Base-by-base conservation (phyloP, 2,113 vertebrate genomes). In the Entelurus aequoreus region DNA sequence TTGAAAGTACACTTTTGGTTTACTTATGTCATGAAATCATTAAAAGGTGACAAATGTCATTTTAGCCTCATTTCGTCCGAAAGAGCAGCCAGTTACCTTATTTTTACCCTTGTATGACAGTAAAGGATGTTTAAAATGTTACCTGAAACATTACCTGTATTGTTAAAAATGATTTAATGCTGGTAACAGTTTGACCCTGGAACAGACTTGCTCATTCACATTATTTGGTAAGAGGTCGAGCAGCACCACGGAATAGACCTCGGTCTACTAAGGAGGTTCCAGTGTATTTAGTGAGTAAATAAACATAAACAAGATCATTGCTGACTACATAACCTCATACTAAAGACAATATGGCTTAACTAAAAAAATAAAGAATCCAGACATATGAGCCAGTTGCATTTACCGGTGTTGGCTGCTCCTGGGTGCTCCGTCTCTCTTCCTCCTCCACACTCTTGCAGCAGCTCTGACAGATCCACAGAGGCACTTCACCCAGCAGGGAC, bases 401-500 rank as follows among this genome's bases (percentile, higher is more conserved):
- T 90, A 98, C 96, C 87, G 92, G 90, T 71, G 92, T 86, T 28
- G 92, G 88, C 74, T 94, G 94, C 81, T 98, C 96, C 82, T 91
- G 93, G 68, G 90, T 90, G 1, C 93, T 92, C 86, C 93, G 91
- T 69, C 93, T 92, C 83, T 98, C 96, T 81, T 98, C 97, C 68
- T 99, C 96, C 82, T 99, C 96, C 86, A 99, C 94, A 7, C 94
- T 98, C 84, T 94, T 97, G 78, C 94, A 92, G 88, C 97, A 99
- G 85, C 93, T 97, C 88, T 98, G 97, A 90, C 97, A 99, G 87
- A 99, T 97, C 96, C 97, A 98, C 67, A 98, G 93, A 28, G 97
- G 96, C 89, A 98, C 94, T 78, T 98, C 96, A 68, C 95, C 95
- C 89, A 99, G 87, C 76, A 98, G 92, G 65, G 95, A 97, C 92